Evolutionary conservation across 2,113 vertebrate species (phyloP).

Genomic region (Collichthys lucidus): DNA sequence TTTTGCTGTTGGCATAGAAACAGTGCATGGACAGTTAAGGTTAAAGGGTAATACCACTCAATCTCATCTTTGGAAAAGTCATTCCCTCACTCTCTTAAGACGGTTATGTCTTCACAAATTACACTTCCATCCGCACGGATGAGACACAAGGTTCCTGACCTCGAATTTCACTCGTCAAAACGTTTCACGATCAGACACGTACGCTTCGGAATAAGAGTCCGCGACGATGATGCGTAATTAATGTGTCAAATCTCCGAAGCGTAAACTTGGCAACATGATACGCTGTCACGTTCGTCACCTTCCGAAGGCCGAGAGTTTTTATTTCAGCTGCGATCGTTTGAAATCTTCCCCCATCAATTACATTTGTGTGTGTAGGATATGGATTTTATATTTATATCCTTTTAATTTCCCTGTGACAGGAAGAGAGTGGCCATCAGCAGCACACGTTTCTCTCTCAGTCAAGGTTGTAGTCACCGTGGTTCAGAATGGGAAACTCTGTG

Average conservation of each 20-base stretch:
- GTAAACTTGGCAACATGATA: neutral
- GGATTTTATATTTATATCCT: neutral
- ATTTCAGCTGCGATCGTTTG: neutral
- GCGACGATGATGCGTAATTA: neutral
- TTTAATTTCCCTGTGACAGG: neutral
- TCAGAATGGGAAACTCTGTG: slow-evolving; percentile 23
- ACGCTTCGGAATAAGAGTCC: neutral
- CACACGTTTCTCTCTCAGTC: neutral
- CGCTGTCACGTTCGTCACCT: neutral
- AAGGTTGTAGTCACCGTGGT: neutral
- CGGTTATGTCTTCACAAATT: slow-evolving; percentile 30
- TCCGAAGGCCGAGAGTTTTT: neutral
- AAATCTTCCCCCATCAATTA: neutral
- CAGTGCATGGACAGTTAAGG: slow-evolving; percentile 46
- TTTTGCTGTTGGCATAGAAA: slow-evolving; percentile 71
- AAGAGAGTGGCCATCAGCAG: neutral
- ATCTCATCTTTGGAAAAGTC: slow-evolving; percentile 47
- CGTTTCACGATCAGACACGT: too few relatives aligned
- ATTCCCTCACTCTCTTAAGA: slow-evolving; percentile 17
- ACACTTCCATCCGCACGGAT: neutral
- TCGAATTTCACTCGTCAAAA: neutral
- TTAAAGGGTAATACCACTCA: slow-evolving; percentile 66
- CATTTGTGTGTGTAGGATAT: neutral
- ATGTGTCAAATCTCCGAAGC: neutral
- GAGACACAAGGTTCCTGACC: neutral